Conservation (phyloP, 2,113 vertebrate species). For the Thalassarche chlororhynchos region DNA sequence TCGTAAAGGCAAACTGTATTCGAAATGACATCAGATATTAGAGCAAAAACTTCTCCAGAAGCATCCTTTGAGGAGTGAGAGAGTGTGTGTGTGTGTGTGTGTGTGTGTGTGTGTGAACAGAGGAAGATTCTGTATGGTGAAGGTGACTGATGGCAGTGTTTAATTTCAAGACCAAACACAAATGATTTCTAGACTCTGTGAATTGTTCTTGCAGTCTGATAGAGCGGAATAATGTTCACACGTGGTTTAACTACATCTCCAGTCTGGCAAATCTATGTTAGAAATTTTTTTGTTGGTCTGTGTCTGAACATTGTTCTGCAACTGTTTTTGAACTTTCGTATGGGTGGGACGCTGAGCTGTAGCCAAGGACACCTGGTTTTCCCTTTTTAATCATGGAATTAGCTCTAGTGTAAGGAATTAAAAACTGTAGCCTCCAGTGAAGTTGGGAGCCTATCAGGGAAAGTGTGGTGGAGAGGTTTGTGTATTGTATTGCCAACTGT, state of each 20-base stretch:
- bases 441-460: background rate
- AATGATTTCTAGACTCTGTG: background rate
- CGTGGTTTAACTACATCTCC: background rate
- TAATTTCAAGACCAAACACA: background rate
- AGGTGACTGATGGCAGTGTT: background rate
- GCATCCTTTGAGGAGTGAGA: background rate
- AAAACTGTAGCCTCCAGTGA: background rate
- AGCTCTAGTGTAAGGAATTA: background rate
- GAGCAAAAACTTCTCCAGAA: background rate
- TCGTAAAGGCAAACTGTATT: background rate
- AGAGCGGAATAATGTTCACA: background rate
- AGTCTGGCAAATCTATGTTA: background rate
- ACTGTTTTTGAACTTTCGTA: background rate
- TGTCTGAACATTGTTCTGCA: background rate
- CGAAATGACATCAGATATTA: background rate
- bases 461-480: background rate
- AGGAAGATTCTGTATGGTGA: background rate
- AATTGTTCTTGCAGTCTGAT: background rate
- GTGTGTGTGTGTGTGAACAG: background rate
- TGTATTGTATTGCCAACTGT: background rate
- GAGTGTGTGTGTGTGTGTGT: too few relatives aligned
- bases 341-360: background rate
- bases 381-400: background rate
- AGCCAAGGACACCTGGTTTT: slow-evolving; percentile 7
- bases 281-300: background rate